Evolutionary conservation across 2,888 invertebrate species (phyloP), one percentile per base, ranked within the genome.

Genomic region (Lomographa bimaculata): DNA sequence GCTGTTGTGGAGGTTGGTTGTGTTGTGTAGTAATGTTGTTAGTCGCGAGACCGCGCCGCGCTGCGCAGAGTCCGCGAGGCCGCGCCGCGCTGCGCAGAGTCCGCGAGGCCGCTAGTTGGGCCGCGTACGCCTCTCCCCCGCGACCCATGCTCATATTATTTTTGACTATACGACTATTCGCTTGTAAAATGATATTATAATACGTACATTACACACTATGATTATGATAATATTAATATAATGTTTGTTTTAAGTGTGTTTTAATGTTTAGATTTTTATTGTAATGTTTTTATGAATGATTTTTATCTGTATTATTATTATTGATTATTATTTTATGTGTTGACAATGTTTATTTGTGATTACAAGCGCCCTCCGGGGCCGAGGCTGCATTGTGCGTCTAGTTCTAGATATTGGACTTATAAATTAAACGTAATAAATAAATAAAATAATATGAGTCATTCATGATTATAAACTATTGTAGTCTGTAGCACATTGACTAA

Each of bases 221-320:
- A 87, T 84, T 83, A 87, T 72, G 79, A 83, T 87, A 89, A 85
- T 87, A 87, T 89, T 89, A 89, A 87, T 89, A 87, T 89, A 89
- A 87, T 89, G 85, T 86, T 89, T 89, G 89, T 89, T 89, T 89
- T 89, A 87, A 87, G 89, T 78, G 89, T 87, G 89, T 87, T 87
- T 89, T 87, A 87, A 89, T 85, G 86, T 87, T 89, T 89, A 89
- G 89, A 89, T 87, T 89, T 89, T 89, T 89, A 89, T 89, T 89
- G 82, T 89, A 89, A 89, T 89, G 89, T 89, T 89, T 89, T 89
- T 87, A 87, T 89, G 87, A 79, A 89, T 87, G 89, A 87, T 89
- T 89, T 87, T 87, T 89, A 89, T 89, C 85, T 83, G 87, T 87
- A 86, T 79, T 81, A 87, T 86, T 86, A 87, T 86, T 87, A 84